A percentile compares a stretch with the other conserved stretches of the same genome.
These are phyloP conservation scores for Pyrgus malvae DNA, from an alignment of 2,888 invertebrate species.

Conservation along the genomic window DNA sequence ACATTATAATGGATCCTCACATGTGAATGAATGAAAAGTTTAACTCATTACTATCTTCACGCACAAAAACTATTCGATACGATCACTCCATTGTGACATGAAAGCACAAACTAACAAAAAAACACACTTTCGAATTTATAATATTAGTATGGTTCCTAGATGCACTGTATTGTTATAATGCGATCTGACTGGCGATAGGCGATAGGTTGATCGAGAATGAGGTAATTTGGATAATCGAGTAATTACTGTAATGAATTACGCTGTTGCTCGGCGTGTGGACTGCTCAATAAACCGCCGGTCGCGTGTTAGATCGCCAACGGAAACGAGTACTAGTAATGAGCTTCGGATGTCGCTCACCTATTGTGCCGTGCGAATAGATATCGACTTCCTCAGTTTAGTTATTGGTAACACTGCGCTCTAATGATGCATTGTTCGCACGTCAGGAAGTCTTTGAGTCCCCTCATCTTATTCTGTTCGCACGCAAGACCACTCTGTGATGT, in stretches of 20 bases:
- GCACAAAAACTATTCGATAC: no score
- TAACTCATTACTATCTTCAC: no score
- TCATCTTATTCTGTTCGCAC: constrained; percentile 62
- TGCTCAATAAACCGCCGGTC: constrained; percentile 45
- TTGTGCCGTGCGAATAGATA: constrained; percentile 80
- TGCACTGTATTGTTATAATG: background rate
- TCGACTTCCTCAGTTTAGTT: constrained; percentile 76
- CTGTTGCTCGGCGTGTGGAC: constrained; percentile 18
- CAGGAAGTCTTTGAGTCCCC: constrained; percentile 48
- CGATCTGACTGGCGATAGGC: no score
- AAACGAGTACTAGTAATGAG: constrained; percentile 78
- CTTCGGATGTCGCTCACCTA: constrained; percentile 82
- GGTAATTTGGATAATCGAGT: constrained; percentile 6
- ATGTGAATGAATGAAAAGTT: no score
- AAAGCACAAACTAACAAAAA: no score
- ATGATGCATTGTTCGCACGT: constrained; percentile 69
- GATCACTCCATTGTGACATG: no score
- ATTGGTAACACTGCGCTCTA: constrained; percentile 67
- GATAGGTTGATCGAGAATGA: background rate
- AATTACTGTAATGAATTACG: constrained; percentile 16
- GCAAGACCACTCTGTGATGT: constrained; percentile 53
- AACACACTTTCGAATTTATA: no score
- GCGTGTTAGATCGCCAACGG: constrained; percentile 73
- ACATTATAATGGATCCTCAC: no score
- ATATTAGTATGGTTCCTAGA: background rate